Base-by-base conservation (phyloP, 2,797 vertebrate genomes). In the Hippopotamyrus pictus region DNA sequence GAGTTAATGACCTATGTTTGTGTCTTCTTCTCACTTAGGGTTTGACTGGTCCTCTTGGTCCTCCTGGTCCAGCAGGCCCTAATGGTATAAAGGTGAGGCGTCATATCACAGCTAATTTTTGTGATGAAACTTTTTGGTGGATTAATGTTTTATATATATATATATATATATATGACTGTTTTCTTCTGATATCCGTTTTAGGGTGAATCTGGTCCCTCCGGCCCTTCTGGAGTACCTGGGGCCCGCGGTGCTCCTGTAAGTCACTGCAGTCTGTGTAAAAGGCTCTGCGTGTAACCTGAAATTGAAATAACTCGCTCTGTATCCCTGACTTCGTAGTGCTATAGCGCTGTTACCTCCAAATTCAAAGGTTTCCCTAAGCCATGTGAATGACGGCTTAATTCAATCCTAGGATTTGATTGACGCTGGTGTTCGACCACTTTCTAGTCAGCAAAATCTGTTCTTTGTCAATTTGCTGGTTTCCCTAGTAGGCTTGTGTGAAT, bases 21-120 rank as follows among this genome's bases (percentile, higher is more conserved):
- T 89, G 76, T 82, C 29, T 82, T 5, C 88, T 62, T 89, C 87
- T 90, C 89, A 69, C 9, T 6, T 88, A 99, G 98, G 98, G 98
- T 95, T 95, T 99, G 94, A 97, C 97, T 1, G 98, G 98, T 93
- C 98, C 98, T 76, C 99, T 99, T 22, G 98, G 98, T 50, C 97
- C 98, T 90, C 97, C 97, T 3, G 98, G 98, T 84, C 98, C 98
- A 0, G 89, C 96, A 44, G 98, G 98, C 86, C 97, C 98, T 92
- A 98, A 98, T 0, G 98, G 98, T 0, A 97, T 97, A 92, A 99
- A 99, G 97, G 98, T 99, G 91, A 94, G 69, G 37, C 19, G 3
- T 82, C 17, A 41, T 22, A 46, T 82, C 76, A n/a, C 76, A n/a
- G 3, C 5, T 22, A n/a, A 51, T 11, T 33, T 44, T 29, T 69